Evolutionary conservation across 2,888 invertebrate genomes (phyloP).

Genomic region (Ormyrus nitidulus): DNA sequence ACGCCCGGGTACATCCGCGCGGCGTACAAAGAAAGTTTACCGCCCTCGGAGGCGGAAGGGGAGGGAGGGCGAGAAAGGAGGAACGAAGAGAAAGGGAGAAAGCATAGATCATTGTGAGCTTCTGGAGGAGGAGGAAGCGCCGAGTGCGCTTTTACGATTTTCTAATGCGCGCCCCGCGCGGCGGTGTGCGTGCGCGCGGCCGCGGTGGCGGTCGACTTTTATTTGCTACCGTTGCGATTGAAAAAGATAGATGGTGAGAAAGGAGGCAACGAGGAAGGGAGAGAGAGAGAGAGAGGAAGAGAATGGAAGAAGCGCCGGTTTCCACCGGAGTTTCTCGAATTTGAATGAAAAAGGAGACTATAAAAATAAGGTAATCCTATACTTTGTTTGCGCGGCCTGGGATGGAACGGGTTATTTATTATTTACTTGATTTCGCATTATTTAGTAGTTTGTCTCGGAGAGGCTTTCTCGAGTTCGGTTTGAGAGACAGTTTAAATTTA

Average conservation of each 20-base stretch:
- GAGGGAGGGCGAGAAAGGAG: background rate
- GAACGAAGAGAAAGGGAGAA: slow-evolving; percentile 6
- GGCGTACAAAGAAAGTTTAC: no score
- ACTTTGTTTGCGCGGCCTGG: no score
- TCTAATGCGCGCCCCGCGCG: background rate
- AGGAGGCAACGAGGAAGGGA: background rate
- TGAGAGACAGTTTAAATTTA: no score
- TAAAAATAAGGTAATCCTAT: background rate
- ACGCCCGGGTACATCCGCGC: no score
- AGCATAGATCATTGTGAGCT: slow-evolving; percentile 49
- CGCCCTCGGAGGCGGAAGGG: background rate
- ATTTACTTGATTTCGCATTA: no score
- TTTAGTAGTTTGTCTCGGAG: no score
- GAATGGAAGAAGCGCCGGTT: background rate
- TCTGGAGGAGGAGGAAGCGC: slow-evolving; percentile 35
- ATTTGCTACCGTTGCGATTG: slow-evolving; percentile 10
- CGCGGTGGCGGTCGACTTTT: background rate
- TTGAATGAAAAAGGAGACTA: slow-evolving; percentile 13
- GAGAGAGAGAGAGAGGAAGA: background rate
- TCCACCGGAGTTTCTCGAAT: background rate
- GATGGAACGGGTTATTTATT: no score
- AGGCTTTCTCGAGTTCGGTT: no score
- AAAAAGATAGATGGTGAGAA: slow-evolving; percentile 38
- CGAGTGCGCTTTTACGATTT: slow-evolving; percentile 44
- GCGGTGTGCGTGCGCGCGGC: background rate